A percentile compares a stretch with the other conserved stretches of the same genome.
These are phyloP conservation scores for Sipha maydis DNA, from an alignment of 2,888 invertebrate genomes.

Conservation along the genomic window DNA sequence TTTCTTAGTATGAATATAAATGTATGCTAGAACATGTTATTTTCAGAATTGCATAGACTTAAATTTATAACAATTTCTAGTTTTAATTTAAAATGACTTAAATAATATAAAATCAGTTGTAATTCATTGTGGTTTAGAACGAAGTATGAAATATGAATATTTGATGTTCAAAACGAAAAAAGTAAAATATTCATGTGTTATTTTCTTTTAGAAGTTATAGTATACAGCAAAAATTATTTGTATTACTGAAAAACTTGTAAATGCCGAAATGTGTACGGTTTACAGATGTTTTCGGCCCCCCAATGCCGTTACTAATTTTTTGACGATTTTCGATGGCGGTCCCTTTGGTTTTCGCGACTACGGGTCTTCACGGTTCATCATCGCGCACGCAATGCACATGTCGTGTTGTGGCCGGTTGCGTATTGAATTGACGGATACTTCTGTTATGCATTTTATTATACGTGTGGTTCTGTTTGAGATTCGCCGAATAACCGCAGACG, in stretches of 20 bases:
- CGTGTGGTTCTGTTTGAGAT: slow-evolving; percentile 26
- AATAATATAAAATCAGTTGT: no score
- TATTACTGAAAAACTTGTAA: not conserved
- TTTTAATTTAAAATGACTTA: no score
- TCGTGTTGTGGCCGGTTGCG: slow-evolving; percentile 30
- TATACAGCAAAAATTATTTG: not conserved
- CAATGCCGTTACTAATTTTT: slow-evolving; percentile 56
- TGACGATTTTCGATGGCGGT: slow-evolving; percentile 53
- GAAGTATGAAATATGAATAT: no score
- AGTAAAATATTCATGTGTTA: not conserved
- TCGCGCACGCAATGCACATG: slow-evolving; percentile 57
- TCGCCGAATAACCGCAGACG: slow-evolving; percentile 42
- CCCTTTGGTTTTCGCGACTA: slow-evolving; percentile 52
- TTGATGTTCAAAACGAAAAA: no score
- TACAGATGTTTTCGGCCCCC: slow-evolving; percentile 59
- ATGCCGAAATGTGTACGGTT: slow-evolving; percentile 38
- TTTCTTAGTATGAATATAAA: no score
- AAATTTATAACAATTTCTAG: no score
- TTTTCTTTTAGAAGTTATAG: not conserved
- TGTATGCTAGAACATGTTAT: no score
- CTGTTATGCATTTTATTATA: not conserved
- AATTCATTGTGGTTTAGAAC: no score
- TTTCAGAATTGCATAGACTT: no score
- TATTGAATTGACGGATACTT: slow-evolving; percentile 9
- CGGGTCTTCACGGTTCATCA: slow-evolving; percentile 54